Base-by-base conservation (phyloP, 2,888 invertebrate species). In the Athrips mouffetella region DNA sequence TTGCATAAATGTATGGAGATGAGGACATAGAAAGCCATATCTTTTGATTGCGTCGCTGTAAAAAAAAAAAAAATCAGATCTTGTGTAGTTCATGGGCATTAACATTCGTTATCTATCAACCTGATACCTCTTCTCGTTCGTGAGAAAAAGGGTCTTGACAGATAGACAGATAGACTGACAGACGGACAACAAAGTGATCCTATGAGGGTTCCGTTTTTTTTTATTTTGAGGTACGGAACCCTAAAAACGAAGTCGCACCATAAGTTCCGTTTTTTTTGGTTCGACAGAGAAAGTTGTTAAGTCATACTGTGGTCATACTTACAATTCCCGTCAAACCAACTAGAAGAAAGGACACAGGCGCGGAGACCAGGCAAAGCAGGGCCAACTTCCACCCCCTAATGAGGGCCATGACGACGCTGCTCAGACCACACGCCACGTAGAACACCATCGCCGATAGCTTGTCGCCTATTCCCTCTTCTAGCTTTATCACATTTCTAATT, bases 401-500 rank as follows among this genome's bases (percentile, higher is more conserved):
- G 47, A 96, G 90, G 0, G 94, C 94, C 72, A 94, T 89, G 2
- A 91, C 81, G n/a, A 96, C 71, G 1, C 92, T 92, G 15, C 92
- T 90, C 6, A 94, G 48, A 64, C 94, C 94, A 0, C 92, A 90
- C 0, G 92, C 80, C 57, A 93, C 86, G 69, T 92, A 94, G 71
- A 92, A 93, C 5, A 93, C 68, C 62, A 94, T 93, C 54, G 93
- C 92, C 0, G 92, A 91, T 27, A 95, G 85, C 71, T 96, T 96
- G 71, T 96, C 96, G 0, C 95, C 96, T 33, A 96, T 91, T 8
- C 96, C 96, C 56, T 95, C 95, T 79, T 95, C 94, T 56, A 96
- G 84, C 79, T 94, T 94, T 3, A 90, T 83, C 0, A 94, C 82
- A 74, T 94, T 94, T 61, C 94, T 94, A 65, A 21, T 8, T 4